Percentiles rank a stretch among this genome's conserved stretches.
Evolutionary conservation across 2,888 invertebrate genomes (phyloP).

Genomic region (Eristalis arbustorum): DNA sequence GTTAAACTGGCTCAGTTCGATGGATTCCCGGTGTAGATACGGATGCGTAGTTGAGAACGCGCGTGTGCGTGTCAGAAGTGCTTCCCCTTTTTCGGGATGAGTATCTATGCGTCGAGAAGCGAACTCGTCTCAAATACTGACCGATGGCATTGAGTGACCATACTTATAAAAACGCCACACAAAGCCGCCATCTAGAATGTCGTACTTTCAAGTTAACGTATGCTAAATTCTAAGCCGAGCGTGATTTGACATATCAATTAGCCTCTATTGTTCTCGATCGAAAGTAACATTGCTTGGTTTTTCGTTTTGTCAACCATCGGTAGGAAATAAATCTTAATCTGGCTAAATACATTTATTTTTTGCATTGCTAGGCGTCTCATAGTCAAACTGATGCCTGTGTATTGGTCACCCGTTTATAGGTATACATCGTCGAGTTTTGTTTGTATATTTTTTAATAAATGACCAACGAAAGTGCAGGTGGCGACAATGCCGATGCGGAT

Average conservation of each 20-base stretch:
- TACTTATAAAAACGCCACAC: constrained; percentile 56
- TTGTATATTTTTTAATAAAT: constrained; percentile 26
- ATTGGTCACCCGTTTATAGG: constrained; percentile 18
- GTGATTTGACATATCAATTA: constrained; percentile 67
- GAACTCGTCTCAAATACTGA: constrained; percentile 41
- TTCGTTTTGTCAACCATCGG: constrained; percentile 35
- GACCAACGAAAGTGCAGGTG: constrained; percentile 39
- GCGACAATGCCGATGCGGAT: constrained; percentile 40
- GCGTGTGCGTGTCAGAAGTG: constrained; percentile 39
- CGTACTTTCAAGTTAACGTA: constrained; percentile 59
- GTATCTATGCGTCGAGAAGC: constrained; percentile 7
- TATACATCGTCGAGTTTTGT: constrained; percentile 31
- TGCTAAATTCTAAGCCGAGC: constrained; percentile 64
- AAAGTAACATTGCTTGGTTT: constrained; percentile 58
- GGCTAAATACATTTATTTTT: background rate
- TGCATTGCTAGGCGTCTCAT: constrained; percentile 52
- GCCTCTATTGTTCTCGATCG: constrained; percentile 56
- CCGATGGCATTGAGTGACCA: constrained; percentile 62
- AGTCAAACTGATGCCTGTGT: constrained; percentile 19
- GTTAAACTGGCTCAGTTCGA: constrained; percentile 17
- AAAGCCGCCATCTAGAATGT: constrained; percentile 60
- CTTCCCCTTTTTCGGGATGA: constrained; percentile 55
- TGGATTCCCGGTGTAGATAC: background rate
- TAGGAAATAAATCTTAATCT: constrained; percentile 65
- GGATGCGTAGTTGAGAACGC: background rate